Evolutionary conservation across 2,888 invertebrate species (phyloP), one percentile per base, ranked within the genome.

Genomic region (Tenthredo mesomela): DNA sequence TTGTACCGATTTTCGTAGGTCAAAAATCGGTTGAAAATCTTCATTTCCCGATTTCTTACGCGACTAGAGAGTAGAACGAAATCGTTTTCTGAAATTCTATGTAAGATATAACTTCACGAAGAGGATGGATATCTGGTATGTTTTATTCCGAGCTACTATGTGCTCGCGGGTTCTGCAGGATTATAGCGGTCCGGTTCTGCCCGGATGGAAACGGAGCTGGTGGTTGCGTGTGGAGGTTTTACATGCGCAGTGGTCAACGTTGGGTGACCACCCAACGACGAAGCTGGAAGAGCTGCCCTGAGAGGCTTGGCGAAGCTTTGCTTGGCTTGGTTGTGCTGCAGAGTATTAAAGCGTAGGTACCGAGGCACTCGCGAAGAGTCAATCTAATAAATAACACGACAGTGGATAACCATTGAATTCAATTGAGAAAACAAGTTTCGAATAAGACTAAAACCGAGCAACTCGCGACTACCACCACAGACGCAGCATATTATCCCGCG

Each of bases 381-480:
- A 88, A 88, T 88, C 88, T 88, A 88, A 88, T 88, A 88, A 88
- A 88, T 88, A 88, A 88, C 88, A 87, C 87, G 87, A 88, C 86
- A 85, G 87, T 86, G 88, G 88, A 88, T 88, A 88, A 88, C 87
- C 88, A 88, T 88, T 88, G 87, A 88, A 87, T 88, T 88, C 86
- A 88, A 89, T 88, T 88, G 88, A 88, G 88, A 88, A 89, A 88
- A 88, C 89, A 88, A 88, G 88, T 88, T 88, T 87, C 87, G 85
- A 87, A 86, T 88, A 88, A 87, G 87, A 87, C 91, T 89, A 91
- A 90, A 91, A 90, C 90, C 90, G 89, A 33, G 73, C 29, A 15
- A 89, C 88, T 43, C 88, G 87, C 47, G 29, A 18, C 82, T 70
- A 9, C 65, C 43, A 71, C n/a, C 43, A 71, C n/a, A 33, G n/a